Evolutionary conservation across 1,140 invertebrate genomes (phyloP).

Genomic region (Dryas iulia): DNA sequence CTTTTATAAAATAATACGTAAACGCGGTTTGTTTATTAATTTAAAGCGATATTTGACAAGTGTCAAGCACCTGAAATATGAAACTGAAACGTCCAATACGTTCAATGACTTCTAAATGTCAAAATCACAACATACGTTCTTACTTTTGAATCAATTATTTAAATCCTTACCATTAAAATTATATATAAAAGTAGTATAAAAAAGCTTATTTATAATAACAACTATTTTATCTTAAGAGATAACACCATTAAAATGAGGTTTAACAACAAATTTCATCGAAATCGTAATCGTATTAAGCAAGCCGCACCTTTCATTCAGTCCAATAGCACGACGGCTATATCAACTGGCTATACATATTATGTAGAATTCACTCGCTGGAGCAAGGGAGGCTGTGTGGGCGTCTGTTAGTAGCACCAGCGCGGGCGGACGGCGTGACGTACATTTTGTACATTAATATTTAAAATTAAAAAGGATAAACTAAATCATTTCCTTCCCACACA

Average conservation of each 20-base stretch:
- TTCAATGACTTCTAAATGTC: background rate
- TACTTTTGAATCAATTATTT: too few species aligned
- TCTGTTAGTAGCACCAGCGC: conserved; percentile 55
- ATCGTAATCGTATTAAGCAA: conserved; percentile 41
- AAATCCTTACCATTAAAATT: too few species aligned
- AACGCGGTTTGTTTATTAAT: background rate
- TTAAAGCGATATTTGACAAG: background rate
- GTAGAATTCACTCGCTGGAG: conserved; percentile 51
- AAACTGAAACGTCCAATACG: background rate
- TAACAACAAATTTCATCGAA: background rate
- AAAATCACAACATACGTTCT: too few species aligned
- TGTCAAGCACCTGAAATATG: background rate
- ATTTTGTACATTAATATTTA: conserved; percentile 44
- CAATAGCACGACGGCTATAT: conserved; percentile 17
- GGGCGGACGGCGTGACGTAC: conserved; percentile 55
- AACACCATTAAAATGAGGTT: background rate
- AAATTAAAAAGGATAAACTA: background rate
- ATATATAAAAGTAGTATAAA: too few species aligned
- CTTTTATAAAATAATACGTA: background rate
- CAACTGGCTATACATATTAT: conserved; percentile 53
- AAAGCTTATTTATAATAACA: too few species aligned
- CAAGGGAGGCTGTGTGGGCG: conserved; percentile 70
- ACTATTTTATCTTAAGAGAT: background rate
- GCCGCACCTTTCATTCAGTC: conserved; percentile 49
- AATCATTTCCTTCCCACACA: background rate